Evolutionary conservation across 1,140 invertebrate genomes (phyloP).

Genomic region (Sminthurides bifidus): DNA sequence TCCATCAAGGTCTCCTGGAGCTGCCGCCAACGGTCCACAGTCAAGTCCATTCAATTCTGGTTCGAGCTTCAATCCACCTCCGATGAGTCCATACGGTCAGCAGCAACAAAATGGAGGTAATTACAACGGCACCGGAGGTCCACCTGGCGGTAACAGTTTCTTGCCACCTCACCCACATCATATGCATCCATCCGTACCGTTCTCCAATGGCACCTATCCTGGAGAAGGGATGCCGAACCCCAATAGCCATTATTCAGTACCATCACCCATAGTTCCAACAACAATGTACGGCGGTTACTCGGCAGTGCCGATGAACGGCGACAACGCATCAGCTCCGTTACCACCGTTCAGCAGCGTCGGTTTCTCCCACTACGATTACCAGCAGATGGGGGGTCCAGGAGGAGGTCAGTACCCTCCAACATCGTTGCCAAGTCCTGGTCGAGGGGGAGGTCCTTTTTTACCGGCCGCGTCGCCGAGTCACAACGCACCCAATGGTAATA

Average conservation of each 20-base stretch:
- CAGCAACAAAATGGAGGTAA: conserved; percentile 26
- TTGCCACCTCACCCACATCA: conserved; percentile 1
- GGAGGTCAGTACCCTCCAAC: conserved; percentile 66
- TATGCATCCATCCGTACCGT: conserved; percentile 1
- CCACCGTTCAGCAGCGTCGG: conserved; percentile 26
- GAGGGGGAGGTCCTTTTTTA: background rate
- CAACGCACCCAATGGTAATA: conserved; percentile 3
- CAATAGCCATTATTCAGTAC: background rate
- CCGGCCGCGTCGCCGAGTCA: background rate
- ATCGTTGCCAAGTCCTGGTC: conserved; percentile 36
- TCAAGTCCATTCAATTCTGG: background rate
- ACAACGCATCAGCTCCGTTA: conserved; percentile 10
- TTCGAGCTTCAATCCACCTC: conserved; percentile 12
- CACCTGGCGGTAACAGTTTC: conserved; percentile 35
- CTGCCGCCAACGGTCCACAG: background rate
- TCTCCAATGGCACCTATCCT: conserved; percentile 14
- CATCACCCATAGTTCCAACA: conserved; percentile 39
- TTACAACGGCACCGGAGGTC: conserved; percentile 34
- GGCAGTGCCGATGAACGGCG: conserved; percentile 1
- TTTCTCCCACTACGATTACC: conserved; percentile 23
- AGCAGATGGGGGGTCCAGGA: too few relatives aligned
- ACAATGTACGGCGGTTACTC: conserved; percentile 41
- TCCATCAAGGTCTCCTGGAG: conserved; percentile 14
- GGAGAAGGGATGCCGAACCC: background rate
- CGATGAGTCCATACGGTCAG: conserved; percentile 15